These are phyloP conservation scores for Enhydra lutris DNA, from an alignment of 2,113 vertebrate species.

Conservation along the genomic window DNA sequence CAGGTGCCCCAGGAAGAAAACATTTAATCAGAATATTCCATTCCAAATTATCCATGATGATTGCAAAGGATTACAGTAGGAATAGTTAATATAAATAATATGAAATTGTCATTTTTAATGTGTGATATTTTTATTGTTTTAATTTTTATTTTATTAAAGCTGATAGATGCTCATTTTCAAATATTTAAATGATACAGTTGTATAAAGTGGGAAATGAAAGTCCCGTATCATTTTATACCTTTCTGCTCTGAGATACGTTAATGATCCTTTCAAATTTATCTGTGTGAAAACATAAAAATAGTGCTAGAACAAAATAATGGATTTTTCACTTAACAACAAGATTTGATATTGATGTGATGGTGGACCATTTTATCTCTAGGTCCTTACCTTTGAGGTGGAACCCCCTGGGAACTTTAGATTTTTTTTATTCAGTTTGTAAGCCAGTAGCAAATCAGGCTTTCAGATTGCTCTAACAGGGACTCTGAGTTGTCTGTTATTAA, in stretches of 20 bases:
- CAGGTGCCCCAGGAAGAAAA: not conserved
- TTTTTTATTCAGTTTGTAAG: not conserved
- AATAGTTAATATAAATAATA: not conserved
- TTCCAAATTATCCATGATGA: not conserved
- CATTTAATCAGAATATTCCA: not conserved
- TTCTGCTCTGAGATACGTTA: not conserved
- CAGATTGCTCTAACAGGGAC: not conserved
- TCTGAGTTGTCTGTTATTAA: not conserved
- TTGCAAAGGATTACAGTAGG: not conserved
- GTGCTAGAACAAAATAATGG: not conserved
- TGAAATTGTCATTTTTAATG: not conserved
- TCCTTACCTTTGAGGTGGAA: not conserved
- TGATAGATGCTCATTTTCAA: not conserved
- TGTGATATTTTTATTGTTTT: not conserved
- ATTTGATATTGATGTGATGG: not conserved
- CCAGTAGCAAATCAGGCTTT: not conserved
- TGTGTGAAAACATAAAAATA: not conserved
- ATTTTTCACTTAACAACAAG: not conserved
- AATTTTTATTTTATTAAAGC: not conserved
- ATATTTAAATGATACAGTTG: not conserved
- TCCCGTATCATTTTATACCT: not conserved
- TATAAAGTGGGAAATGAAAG: not conserved
- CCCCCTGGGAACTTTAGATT: not conserved
- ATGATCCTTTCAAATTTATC: slow-evolving; percentile 1
- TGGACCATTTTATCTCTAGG: not conserved